Conservation (phyloP, 2,797 vertebrate genomes). For the Apodemus agrarius region DNA sequence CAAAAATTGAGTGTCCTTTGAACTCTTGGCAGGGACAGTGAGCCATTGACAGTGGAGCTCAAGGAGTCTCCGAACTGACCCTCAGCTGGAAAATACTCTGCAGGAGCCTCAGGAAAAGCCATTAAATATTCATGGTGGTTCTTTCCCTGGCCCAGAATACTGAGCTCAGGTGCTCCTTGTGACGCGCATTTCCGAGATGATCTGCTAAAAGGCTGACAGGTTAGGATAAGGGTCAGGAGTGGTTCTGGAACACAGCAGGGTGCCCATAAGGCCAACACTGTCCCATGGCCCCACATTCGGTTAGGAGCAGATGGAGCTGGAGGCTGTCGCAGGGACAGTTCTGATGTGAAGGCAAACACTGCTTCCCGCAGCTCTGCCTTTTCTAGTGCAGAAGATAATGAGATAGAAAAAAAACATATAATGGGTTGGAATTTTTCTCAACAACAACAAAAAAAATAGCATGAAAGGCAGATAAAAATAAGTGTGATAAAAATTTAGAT, state of each 20-base stretch:
- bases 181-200: constrained; percentile 73
- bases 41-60: constrained; percentile 63
- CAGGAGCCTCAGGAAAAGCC: constrained; percentile 63
- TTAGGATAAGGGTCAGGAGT: constrained; percentile 49
- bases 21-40: constrained; percentile 74
- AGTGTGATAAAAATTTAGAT: background rate
- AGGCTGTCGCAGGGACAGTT: background rate
- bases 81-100: background rate
- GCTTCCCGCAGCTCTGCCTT: background rate
- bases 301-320: background rate
- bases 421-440: background rate
- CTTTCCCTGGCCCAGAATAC: constrained; percentile 71
- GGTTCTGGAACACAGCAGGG: background rate
- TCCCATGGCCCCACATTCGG: background rate
- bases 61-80: constrained; percentile 72
- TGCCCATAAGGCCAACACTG: constrained; percentile 31
- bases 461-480: background rate
- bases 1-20: constrained; percentile 75
- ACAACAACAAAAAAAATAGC: background rate
- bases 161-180: constrained; percentile 71
- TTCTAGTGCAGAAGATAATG: background rate
- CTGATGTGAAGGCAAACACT: background rate
- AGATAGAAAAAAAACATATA: background rate
- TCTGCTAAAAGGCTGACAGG: constrained; percentile 77
- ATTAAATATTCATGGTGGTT: constrained; percentile 79